Base-by-base conservation (phyloP, 2,888 invertebrate genomes). In the Hesperia comma region DNA sequence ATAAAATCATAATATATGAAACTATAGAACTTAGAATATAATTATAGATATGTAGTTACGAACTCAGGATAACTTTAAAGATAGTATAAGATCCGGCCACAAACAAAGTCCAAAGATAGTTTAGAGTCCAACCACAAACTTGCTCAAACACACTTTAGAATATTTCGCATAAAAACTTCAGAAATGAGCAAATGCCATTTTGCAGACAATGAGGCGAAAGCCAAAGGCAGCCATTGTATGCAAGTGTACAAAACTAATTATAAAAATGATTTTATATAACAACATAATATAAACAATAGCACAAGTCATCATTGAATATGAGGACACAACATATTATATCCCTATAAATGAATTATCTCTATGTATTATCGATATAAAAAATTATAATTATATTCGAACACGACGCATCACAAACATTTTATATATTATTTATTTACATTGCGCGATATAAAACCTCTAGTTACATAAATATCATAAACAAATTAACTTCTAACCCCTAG, bases 131-230 rank as follows among this genome's bases (percentile, higher is more conserved):
- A 12, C 12, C 14, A 21, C 61, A 67, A 63, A 21, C 21, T 51
- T 32, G 21, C 54, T 33, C 32, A 54, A 10, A 32, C 10, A 54
- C 32, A 54, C 64, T 70, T 51, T 37, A 37, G 51, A 51, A 21
- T 51, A 26, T 51, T 26, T 51, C 26, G 1, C 10, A 12, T 19
- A 40, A 69, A 67, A 64, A 66, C 19, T 21, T 43, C 32, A 46
- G 15, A 26, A 46, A 32, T 87, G 83, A 88, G 86, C 87, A 89
- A 88, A 87, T 87, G 85, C 85, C 85, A 82, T 87, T 85, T 7
- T 81, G 81, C 78, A 75, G 68, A 80, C 71, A 79, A 82, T 85
- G 81, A 86, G 83, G 83, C 70, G 40, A 43, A 21, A 63, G 43
- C 64, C 58, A 67, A n/a, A 61, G 61, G 43, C 64, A 67, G 69